Conservation (phyloP, 2,797 vertebrate genomes). For the Mus minutoides region DNA sequence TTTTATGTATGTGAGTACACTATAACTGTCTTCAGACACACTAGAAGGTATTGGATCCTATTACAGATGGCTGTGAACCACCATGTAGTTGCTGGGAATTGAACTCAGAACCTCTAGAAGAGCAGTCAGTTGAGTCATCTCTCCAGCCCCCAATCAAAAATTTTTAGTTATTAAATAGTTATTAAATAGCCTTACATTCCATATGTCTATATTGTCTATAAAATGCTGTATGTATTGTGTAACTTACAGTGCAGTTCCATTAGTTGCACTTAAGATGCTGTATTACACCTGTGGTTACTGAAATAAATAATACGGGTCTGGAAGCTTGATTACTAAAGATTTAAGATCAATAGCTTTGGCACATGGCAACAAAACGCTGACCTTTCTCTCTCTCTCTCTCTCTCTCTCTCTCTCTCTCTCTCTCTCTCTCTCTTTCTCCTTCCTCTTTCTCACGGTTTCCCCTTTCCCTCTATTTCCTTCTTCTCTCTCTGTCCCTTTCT, state of each 20-base stretch:
- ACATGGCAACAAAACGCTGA: background rate
- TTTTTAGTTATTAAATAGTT: background rate
- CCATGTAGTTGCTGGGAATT: background rate
- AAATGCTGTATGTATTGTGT: background rate
- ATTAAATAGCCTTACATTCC: background rate
- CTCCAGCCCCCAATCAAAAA: background rate
- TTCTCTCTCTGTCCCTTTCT: background rate
- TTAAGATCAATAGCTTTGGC: background rate
- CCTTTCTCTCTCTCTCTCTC: background rate
- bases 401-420: background rate
- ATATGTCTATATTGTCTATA: background rate
- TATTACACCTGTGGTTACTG: background rate
- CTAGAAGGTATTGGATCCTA: background rate
- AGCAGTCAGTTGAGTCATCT: too few relatives aligned
- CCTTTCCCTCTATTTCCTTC: background rate
- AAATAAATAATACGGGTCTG: background rate
- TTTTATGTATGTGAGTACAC: background rate
- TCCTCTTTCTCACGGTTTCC: too few relatives aligned
- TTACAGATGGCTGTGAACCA: background rate
- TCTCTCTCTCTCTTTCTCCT: background rate
- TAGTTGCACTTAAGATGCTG: background rate
- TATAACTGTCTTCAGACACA: background rate
- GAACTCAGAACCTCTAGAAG: background rate
- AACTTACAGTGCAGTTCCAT: background rate
- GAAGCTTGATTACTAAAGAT: background rate